Conservation (phyloP, 2,113 vertebrate genomes). For the Bostrychus sinensis region DNA sequence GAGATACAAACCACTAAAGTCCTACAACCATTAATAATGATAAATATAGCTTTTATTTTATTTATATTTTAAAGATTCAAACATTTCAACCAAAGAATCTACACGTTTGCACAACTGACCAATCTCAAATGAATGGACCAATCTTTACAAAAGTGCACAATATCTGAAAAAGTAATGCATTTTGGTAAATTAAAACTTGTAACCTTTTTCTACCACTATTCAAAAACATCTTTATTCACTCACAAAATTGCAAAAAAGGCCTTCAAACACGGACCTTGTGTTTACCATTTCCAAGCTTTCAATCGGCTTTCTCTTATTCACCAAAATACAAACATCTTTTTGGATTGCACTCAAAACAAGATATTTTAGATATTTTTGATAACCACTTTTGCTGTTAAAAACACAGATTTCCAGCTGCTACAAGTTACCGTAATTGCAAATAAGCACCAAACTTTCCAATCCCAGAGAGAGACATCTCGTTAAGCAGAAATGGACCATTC, state of each 20-base stretch:
- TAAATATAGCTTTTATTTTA: not conserved
- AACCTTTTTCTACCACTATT: not conserved
- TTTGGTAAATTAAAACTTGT: not conserved
- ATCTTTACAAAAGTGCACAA: not conserved
- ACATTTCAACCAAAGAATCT: not conserved
- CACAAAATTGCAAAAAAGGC: not conserved
- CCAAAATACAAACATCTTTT: not conserved
- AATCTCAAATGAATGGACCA: not conserved
- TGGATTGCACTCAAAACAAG: not conserved
- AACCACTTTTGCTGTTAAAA: not conserved
- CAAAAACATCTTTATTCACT: conserved; percentile 4
- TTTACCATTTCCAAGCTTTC: not conserved
- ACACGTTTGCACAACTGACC: too few species aligned
- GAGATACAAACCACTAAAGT: too few species aligned
- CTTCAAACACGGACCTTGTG: not conserved
- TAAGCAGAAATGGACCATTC: too few species aligned
- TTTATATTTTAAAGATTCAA: not conserved
- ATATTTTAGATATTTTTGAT: not conserved
- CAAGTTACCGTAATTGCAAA: not conserved
- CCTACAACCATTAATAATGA: not conserved
- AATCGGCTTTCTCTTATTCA: conserved; percentile 2
- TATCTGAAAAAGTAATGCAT: not conserved
- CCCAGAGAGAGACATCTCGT: not conserved
- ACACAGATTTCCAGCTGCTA: not conserved
- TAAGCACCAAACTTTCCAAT: not conserved